Evolutionary conservation across 2,113 vertebrate genomes (phyloP), one percentile per base, ranked within the genome.

Genomic region (Casuarius casuarius): DNA sequence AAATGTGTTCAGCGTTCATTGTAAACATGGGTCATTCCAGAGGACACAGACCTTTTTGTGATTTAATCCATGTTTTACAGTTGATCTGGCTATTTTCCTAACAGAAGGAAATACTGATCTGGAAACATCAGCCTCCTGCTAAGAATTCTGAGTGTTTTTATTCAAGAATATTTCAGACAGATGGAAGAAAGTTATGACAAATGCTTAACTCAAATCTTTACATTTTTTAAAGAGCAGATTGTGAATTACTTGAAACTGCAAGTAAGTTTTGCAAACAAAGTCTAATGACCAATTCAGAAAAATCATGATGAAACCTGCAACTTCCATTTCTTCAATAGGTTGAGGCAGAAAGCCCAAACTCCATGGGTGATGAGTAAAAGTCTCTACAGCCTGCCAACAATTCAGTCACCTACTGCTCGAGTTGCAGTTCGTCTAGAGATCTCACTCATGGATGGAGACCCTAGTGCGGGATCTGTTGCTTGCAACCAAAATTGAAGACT

Each of bases 341-440:
- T 59, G 74, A 80, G 63, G 25, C 25, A 71, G 54, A 66, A 18
- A 80, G 67, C 28, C 22, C 67, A 40, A 58, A 13, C 44, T 73
- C 54, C 4, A 1, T 0, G 0, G n/a, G 9, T 8, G 7, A 90
- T 31, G 70, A 67, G 66, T 12, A 40, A 46, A 65, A 82, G 71
- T 10, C 8, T 0, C 31, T 38, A 35, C 80, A 84, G 68, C 42
- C 80, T 61, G 62, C 48, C 84, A 89, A 66, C 40, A 66, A 3
- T 52, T 66, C 33, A 0, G 65, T 63, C 63, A 81, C 48, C 70
- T 82, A 78, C 56, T 84, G 84, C 12, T 5, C 10, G 35, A 76
- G 38, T 25, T 7, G 8, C 58, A 20, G 12, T 8, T 1, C 4
- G 38, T 26, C 0, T 0, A 56, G 40, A 76, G 17, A 31, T 80